Conservation (phyloP, 2,888 invertebrate species). For the Congeria kusceri region DNA sequence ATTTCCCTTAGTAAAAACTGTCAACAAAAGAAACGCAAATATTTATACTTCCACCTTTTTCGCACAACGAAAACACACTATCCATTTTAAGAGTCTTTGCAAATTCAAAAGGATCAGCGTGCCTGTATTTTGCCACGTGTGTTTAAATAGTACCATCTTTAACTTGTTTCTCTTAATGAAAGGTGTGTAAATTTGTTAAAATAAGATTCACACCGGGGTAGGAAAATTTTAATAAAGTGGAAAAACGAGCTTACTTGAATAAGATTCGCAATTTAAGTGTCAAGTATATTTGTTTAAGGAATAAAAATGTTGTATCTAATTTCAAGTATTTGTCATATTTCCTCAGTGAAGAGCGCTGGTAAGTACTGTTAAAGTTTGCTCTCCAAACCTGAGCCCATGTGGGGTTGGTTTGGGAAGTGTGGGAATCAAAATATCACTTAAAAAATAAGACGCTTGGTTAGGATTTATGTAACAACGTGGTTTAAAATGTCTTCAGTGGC, state of each 20-base stretch:
- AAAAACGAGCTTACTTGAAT: slow-evolving; percentile 22
- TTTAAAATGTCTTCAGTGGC: too few relatives aligned
- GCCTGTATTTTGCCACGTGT: slow-evolving; percentile 50
- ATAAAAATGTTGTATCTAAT: slow-evolving; percentile 52
- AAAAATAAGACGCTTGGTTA: background rate
- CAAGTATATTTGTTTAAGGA: slow-evolving; percentile 54
- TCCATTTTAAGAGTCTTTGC: slow-evolving; percentile 29
- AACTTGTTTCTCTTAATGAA: slow-evolving; percentile 28
- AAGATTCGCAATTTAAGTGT: slow-evolving; percentile 45
- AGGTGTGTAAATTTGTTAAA: slow-evolving; percentile 47
- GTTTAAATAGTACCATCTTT: slow-evolving; percentile 27
- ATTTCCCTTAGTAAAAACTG: slow-evolving; percentile 30
- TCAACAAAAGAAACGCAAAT: slow-evolving; percentile 48
- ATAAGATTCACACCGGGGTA: slow-evolving; percentile 52
- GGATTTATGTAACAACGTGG: too few relatives aligned
- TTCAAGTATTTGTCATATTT: slow-evolving; percentile 48
- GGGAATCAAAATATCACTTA: slow-evolving; percentile 26
- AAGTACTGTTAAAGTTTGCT: slow-evolving; percentile 41
- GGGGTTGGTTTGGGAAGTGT: slow-evolving; percentile 24
- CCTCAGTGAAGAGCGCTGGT: slow-evolving; percentile 35
- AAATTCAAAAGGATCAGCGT: slow-evolving; percentile 14
- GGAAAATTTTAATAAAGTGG: slow-evolving; percentile 43
- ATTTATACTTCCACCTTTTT: slow-evolving; percentile 44
- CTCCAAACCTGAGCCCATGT: slow-evolving; percentile 13
- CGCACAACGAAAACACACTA: slow-evolving; percentile 42